These are phyloP conservation scores for Atrina japonica DNA, from an alignment of 2,888 invertebrate genomes.

Conservation along the genomic window DNA sequence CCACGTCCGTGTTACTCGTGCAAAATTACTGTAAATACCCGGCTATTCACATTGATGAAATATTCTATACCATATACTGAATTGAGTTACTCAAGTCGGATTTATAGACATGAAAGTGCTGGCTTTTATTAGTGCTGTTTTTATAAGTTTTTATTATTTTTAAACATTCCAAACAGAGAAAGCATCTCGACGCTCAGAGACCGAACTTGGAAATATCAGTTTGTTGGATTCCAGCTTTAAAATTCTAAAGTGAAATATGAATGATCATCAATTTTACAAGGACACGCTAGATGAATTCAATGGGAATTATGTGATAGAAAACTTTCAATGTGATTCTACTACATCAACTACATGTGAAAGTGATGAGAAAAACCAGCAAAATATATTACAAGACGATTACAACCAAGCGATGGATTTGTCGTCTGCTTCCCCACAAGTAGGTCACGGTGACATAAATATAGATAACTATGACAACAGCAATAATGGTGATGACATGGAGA, in stretches of 20 bases:
- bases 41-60: no score
- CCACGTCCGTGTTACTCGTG: no score
- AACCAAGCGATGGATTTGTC: no score
- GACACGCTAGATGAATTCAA: neutral
- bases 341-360: neutral
- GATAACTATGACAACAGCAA: neutral
- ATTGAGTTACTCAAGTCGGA: slow-evolving; percentile 32
- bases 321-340: neutral
- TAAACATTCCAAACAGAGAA: no score
- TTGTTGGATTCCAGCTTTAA: no score
- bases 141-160: slow-evolving; percentile 1
- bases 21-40: no score
- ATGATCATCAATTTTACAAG: neutral
- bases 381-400: neutral
- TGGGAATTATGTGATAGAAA: neutral
- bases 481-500: neutral
- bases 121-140: slow-evolving; percentile 19
- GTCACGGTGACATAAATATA: neutral
- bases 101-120: slow-evolving; percentile 16
- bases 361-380: neutral
- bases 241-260: neutral
- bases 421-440: no score
- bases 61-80: neutral
- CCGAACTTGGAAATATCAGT: no score
- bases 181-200: no score